Evolutionary conservation across 1,140 invertebrate species (phyloP), one percentile per base, ranked within the genome.

Genomic region (Atta colombica): DNA sequence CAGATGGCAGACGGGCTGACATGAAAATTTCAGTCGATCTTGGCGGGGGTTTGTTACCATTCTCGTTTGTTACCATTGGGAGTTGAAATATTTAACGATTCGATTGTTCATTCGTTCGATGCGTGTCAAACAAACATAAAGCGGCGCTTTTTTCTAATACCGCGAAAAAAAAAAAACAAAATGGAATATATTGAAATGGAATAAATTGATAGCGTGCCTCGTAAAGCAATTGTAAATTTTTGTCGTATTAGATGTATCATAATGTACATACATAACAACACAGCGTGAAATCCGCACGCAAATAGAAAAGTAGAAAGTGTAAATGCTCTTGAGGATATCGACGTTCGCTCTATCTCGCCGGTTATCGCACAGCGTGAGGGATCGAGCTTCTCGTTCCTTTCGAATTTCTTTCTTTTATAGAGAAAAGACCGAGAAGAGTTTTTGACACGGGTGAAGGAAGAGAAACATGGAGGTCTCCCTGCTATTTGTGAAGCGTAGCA

Each of bases 261-360:
- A 65, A 31, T 55, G 28, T 31, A 58, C 49, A n/a, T 31, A 58
- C 28, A 31, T 31, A 61, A 21, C 58, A 25, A 12, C 35, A 45
- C 75, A 16, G 18, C 18, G 21, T 66, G 58, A 77, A 90, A 60
- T 87, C 53, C 35, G 39, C 45, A 53, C 28, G 49, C n/a, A 77
- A 25, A 28, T 69, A 61, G 80, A 86, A 87, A 68, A 87, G 58
- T 25, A 49, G 72, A 60, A 75, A 69, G 61, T 18, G 35, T 49
- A 84, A 82, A 80, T 63, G 53, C 49, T 45, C 63, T 85, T 86
- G 74, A 87, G 66, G 39, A 81, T 87, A 87, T 84, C 77, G 75
- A 90, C 85, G 60, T 88, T 71, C 51, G 55, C 65, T 81, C 61
- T 74, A 63, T 58, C 77, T 81, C 61, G 61, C 51, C 49, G 77